These are phyloP conservation scores for Amazona vittata DNA, from an alignment of 2,113 vertebrate species.

Conservation along the genomic window DNA sequence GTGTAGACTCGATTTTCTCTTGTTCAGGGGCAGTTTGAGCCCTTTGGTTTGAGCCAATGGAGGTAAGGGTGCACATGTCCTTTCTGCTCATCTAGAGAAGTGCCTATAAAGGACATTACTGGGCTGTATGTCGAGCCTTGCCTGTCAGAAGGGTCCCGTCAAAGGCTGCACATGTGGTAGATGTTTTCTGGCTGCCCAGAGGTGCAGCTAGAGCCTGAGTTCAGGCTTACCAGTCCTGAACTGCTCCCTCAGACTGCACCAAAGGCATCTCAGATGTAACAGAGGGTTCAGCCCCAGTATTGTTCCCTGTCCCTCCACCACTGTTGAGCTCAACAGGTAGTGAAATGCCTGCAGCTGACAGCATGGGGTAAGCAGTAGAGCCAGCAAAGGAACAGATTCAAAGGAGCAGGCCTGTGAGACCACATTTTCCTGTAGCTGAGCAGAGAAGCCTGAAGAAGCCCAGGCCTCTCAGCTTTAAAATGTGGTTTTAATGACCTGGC, in stretches of 20 bases:
- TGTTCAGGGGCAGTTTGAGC: fast-evolving
- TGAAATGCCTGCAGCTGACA: neutral
- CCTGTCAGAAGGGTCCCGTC: neutral
- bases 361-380: neutral
- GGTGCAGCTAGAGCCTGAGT: neutral
- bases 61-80: neutral
- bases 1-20: fast-evolving
- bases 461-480: neutral
- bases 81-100: neutral
- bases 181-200: neutral
- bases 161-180: neutral
- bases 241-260: neutral
- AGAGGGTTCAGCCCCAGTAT: neutral
- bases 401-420: neutral
- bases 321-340: fast-evolving
- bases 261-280: neutral
- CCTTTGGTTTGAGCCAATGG: neutral
- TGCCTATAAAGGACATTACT: fast-evolving
- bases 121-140: neutral
- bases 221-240: neutral
- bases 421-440: neutral
- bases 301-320: fast-evolving
- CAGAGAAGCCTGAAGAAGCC: neutral
- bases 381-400: neutral
- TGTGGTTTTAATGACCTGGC: neutral